Evolutionary conservation across 2,797 vertebrate species (phyloP).

Genomic region (Microctenopoma steveboyesi): DNA sequence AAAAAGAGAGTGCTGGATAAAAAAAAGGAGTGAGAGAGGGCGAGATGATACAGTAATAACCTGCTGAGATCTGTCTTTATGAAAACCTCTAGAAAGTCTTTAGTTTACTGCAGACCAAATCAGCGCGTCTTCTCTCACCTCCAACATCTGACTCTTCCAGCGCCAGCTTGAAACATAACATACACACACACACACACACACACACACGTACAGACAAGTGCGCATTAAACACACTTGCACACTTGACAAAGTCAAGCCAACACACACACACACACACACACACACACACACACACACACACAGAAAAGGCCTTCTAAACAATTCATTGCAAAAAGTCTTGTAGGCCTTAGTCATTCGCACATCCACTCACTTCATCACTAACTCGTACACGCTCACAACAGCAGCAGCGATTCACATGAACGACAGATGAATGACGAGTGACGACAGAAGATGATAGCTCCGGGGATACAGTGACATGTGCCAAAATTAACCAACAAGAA

Average conservation of each 20-base stretch:
- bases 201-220: slow-evolving; percentile 2
- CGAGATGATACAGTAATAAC: slow-evolving; percentile 49
- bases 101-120: slow-evolving; percentile 46
- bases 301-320: slow-evolving; percentile 54
- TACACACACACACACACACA: background rate
- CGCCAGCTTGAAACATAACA: slow-evolving; percentile 39
- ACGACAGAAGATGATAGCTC: no score
- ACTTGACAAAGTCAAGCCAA: slow-evolving; percentile 32
- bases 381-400: slow-evolving; percentile 17
- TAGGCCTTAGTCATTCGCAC: slow-evolving; percentile 48
- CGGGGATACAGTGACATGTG: no score
- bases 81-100: slow-evolving; percentile 49
- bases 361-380: slow-evolving; percentile 22
- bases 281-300: slow-evolving; percentile 25
- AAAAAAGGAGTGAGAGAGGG: slow-evolving; percentile 36
- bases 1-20: slow-evolving; percentile 37
- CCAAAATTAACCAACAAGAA: background rate
- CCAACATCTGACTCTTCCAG: slow-evolving; percentile 60
- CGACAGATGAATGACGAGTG: slow-evolving; percentile 5
- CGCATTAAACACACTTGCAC: slow-evolving; percentile 7
- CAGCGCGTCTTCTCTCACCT: slow-evolving; percentile 45
- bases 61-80: slow-evolving; percentile 58
- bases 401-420: slow-evolving; percentile 43
- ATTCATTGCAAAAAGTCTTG: slow-evolving; percentile 51
- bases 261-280: background rate